Evolutionary conservation across 2,888 invertebrate species (phyloP).

Genomic region (Pseudeuparius sepicola): DNA sequence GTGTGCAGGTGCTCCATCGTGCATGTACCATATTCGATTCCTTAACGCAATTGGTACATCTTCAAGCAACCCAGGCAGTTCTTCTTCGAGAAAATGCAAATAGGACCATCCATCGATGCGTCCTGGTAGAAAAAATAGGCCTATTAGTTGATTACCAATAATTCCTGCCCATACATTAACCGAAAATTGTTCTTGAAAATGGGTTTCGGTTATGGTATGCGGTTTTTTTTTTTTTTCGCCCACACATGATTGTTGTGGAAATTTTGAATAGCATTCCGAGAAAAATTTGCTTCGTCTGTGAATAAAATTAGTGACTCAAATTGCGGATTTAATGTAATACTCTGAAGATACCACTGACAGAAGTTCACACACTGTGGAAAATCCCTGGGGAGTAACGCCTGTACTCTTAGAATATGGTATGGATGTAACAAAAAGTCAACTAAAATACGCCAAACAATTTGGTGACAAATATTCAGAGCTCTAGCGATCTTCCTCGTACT

Average conservation of each 20-base stretch:
- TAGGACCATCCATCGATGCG: too few relatives aligned
- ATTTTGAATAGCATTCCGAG: slow-evolving; percentile 9
- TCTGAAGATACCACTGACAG: slow-evolving; percentile 4
- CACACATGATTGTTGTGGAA: slow-evolving; percentile 7
- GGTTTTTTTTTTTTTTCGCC: not conserved
- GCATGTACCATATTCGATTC: too few relatives aligned
- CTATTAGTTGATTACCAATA: slow-evolving; percentile 16
- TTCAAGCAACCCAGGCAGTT: too few relatives aligned
- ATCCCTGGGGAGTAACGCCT: slow-evolving; percentile 7
- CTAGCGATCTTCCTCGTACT: slow-evolving; percentile 10
- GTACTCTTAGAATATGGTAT: slow-evolving; percentile 8
- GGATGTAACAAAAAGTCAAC: slow-evolving; percentile 8
- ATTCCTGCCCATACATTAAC: not conserved
- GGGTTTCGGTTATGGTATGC: not conserved
- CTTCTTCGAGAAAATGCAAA: too few relatives aligned
- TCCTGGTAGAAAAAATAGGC: slow-evolving; percentile 11
- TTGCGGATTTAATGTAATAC: slow-evolving; percentile 5
- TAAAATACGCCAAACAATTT: slow-evolving; percentile 10
- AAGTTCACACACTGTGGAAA: slow-evolving; percentile 6
- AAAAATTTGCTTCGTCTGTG: slow-evolving; percentile 9
- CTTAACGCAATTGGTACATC: too few relatives aligned
- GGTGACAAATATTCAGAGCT: slow-evolving; percentile 9
- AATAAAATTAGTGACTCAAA: slow-evolving; percentile 7
- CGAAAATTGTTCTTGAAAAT: slow-evolving; percentile 1
- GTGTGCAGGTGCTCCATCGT: too few relatives aligned